Percentiles rank a stretch among this genome's conserved stretches.
phyloP scores from a whole-genome alignment of 2,113 vertebrate species.

The Eurystomus gularis region DNA sequence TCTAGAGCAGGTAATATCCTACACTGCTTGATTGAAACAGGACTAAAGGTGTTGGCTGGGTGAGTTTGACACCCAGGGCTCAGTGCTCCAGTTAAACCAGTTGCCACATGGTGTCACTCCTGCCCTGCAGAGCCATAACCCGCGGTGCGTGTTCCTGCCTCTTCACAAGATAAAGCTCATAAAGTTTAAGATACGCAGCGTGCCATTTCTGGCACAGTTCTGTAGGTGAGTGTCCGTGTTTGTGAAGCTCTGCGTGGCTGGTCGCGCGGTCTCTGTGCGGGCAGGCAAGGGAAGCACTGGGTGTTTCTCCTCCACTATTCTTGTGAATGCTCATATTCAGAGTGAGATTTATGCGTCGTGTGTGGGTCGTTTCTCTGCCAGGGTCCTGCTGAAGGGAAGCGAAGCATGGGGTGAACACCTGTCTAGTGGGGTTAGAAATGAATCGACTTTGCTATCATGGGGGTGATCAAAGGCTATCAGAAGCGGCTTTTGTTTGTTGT shows the following conservation, averaged over 20 bases:
- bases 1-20: neutral
- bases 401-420: neutral
- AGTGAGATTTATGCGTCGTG: fast-evolving
- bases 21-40: neutral
- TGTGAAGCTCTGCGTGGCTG: neutral
- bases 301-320: neutral
- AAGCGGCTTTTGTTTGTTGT: neutral
- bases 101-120: slow-evolving; percentile 58
- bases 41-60: neutral
- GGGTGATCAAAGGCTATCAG: neutral
- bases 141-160: neutral
- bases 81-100: neutral
- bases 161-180: neutral
- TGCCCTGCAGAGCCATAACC: neutral
- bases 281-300: neutral
- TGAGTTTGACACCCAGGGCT: neutral
- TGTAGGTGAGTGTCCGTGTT: neutral
- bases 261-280: neutral
- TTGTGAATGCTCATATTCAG: fast-evolving
- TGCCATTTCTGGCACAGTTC: neutral
- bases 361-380: neutral
- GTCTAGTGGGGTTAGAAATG: neutral
- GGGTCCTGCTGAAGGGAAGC: neutral
- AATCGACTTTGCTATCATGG: neutral
- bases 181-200: neutral